Evolutionary conservation across 2,888 invertebrate species (phyloP), one percentile per base, ranked within the genome.

Genomic region (Parasteatoda lunata): DNA sequence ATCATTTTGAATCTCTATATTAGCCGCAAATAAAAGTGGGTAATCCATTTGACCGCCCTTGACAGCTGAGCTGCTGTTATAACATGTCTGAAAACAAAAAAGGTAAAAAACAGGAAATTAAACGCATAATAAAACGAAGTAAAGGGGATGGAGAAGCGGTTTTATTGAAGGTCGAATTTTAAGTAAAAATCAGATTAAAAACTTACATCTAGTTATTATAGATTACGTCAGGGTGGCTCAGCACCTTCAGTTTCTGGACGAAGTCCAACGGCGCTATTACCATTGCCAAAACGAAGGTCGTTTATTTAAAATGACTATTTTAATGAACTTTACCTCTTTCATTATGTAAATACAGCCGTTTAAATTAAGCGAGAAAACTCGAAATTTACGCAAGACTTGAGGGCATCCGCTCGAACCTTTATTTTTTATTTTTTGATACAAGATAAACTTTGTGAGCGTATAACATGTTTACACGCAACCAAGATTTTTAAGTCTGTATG

Each of bases 221-320:
- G 13, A 52, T 79, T 80, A 73, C 80, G 73, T 72, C 80, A 80
- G 80, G 80, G 54, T n/a, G 8, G 45, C 47, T 68, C 77, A 66
- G 54, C 68, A 77, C 77, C 77, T 68, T 48, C 13, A 65, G 54
- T n/a, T 59, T 59, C 75, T 82, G 82, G 82, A 76, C 64, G 30
- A 9, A n/a, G 15, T 82, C 82, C 82, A 82, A 76, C 76, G 52
- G 49, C 64, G 73, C 52, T 49, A 75, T 81, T 69, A 73, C 73
- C 59, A 65, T 52, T 70, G 76, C 82, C 70, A 66, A 54, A 81
- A 59, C 68, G 82, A 82, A 82, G 82, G 82, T 82, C 76, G 76
- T 68, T 30, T 75, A 82, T 82, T 82, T 70, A 82, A 82, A 76
- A 30, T 30, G 30, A 30, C 30, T 30, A 30, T 30, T 30, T 30